Evolutionary conservation across 2,888 invertebrate species (phyloP).

Genomic region (Lasioglossum pauxillum): DNA sequence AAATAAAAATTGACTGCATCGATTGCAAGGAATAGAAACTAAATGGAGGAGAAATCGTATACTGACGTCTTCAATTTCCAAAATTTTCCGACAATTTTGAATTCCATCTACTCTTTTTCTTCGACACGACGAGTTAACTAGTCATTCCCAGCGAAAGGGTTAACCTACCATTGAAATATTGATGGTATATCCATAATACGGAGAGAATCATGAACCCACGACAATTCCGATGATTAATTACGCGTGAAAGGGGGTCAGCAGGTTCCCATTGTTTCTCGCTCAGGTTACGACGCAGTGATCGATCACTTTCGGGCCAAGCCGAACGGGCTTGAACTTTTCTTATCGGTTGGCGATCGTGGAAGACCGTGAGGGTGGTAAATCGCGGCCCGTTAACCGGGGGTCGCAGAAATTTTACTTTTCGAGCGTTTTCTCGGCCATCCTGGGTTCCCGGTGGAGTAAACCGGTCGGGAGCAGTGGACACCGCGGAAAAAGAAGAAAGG

Average conservation of each 20-base stretch:
- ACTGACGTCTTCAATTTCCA: too few species aligned
- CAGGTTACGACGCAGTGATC: constrained; percentile 31
- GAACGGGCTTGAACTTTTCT: constrained; percentile 38
- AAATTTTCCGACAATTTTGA: too few species aligned
- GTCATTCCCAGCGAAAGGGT: neutral
- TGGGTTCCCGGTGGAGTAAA: neutral
- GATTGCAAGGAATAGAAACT: too few species aligned
- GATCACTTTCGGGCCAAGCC: constrained; percentile 37
- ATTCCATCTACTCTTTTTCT: too few species aligned
- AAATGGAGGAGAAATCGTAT: too few species aligned
- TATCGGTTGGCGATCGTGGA: constrained; percentile 30
- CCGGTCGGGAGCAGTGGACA: neutral
- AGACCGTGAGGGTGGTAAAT: constrained; percentile 39
- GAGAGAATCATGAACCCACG: neutral
- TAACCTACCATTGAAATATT: neutral
- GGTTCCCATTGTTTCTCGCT: constrained; percentile 32
- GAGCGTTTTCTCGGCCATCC: neutral
- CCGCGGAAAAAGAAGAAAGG: neutral
- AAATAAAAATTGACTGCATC: too few species aligned
- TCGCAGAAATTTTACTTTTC: neutral
- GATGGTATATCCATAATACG: neutral
- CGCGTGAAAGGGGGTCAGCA: constrained; percentile 7
- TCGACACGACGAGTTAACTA: neutral
- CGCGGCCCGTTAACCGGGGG: neutral
- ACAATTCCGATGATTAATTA: constrained; percentile 6